phyloP scores from a whole-genome alignment of 2,113 vertebrate genomes.

The Perccottus glenii region DNA sequence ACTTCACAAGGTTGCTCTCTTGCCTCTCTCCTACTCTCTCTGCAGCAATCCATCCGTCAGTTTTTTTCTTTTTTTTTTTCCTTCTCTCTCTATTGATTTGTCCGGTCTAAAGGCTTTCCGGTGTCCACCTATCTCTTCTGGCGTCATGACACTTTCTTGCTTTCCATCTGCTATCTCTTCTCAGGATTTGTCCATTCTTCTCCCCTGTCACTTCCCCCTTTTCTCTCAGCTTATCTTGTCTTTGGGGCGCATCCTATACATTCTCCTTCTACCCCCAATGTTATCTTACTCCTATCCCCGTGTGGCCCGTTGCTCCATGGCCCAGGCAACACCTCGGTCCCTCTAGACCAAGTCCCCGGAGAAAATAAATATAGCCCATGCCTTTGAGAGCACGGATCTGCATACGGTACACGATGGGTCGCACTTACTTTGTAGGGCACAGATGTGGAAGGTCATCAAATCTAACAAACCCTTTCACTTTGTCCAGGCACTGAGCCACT shows the following conservation, averaged over 20 bases:
- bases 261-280: slow-evolving; percentile 22
- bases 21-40: slow-evolving; percentile 50
- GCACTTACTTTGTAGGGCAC: slow-evolving; percentile 29
- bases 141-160: slow-evolving; percentile 39
- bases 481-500: slow-evolving; percentile 2
- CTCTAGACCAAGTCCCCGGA: slow-evolving; percentile 35
- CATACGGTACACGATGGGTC: slow-evolving; percentile 23
- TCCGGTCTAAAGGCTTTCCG: slow-evolving; percentile 47
- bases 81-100: slow-evolving; percentile 44
- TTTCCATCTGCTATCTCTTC: slow-evolving; percentile 46
- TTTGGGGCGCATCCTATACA: slow-evolving; percentile 36
- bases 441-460: slow-evolving; percentile 50
- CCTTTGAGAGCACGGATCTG: slow-evolving; percentile 42
- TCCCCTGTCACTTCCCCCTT: slow-evolving; percentile 57
- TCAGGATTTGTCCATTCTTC: slow-evolving; percentile 39
- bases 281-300: slow-evolving; percentile 35
- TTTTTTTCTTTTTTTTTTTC: slow-evolving; percentile 16
- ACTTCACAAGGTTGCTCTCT: slow-evolving; percentile 74
- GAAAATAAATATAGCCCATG: slow-evolving; percentile 61
- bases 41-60: slow-evolving; percentile 58
- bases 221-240: slow-evolving; percentile 71
- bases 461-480: slow-evolving; percentile 5
- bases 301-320: slow-evolving; percentile 48
- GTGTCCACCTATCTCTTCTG: slow-evolving; percentile 47
- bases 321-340: slow-evolving; percentile 37